Conservation (phyloP, 1,140 invertebrate genomes). For the Yoshiicerus persimilis region DNA sequence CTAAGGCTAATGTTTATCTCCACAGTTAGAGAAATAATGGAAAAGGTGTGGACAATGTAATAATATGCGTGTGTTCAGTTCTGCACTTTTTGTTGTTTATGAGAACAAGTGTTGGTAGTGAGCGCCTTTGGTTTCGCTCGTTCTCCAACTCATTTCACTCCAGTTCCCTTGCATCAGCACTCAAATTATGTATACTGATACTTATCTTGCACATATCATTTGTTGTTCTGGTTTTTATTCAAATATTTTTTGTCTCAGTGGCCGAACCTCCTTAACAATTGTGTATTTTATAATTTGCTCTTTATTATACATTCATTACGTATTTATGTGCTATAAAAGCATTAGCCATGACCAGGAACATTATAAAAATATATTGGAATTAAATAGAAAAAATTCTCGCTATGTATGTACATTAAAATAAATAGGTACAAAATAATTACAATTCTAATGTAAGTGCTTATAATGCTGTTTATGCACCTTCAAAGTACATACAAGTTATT, state of each 20-base stretch:
- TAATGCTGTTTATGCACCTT: too few species aligned
- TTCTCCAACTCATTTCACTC: background rate
- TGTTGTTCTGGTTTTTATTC: background rate
- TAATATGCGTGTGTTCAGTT: slow-evolving; percentile 19
- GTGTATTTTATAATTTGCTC: background rate
- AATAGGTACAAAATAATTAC: too few species aligned
- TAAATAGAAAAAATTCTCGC: background rate
- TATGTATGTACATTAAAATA: background rate
- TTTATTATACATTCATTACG: too few species aligned
- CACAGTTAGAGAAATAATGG: slow-evolving; percentile 8
- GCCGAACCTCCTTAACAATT: background rate
- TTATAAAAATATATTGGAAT: background rate
- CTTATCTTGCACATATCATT: background rate
- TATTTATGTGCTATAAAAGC: too few species aligned
- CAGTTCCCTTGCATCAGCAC: background rate
- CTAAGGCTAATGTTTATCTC: slow-evolving; percentile 17
- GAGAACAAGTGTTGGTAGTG: background rate
- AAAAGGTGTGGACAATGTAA: slow-evolving; percentile 16
- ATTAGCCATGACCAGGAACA: too few species aligned
- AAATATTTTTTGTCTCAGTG: background rate
- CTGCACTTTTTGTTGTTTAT: slow-evolving; percentile 7
- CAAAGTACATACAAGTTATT: background rate
- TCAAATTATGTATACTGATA: background rate
- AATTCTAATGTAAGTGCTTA: background rate
- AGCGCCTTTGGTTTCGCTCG: background rate